Base-by-base conservation (phyloP, 2,797 vertebrate species). In the Chromobotia macracanthus region DNA sequence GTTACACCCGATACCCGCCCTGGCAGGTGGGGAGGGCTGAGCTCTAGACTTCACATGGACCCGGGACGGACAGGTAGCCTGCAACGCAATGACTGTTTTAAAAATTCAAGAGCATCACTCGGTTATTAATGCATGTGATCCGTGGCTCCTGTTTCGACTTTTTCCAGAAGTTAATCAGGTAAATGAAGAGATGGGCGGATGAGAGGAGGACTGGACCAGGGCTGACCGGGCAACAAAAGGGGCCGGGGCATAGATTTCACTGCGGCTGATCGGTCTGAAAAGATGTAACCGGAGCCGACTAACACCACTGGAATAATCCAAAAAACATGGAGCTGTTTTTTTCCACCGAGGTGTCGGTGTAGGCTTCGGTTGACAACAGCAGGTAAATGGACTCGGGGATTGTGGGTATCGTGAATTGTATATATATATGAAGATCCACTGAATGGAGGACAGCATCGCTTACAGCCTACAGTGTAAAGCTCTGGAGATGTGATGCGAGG, bases 361-460 rank as follows among this genome's bases (percentile, higher is more conserved):
- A 89, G 50, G 77, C 77, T 78, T 78, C 66, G 38, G 91, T 94
- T 91, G 91, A 89, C 89, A 92, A 88, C 94, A 94, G 93, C 92
- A 92, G 94, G 94, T 94, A 89, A 93, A 89, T 88, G 90, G 89
- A 90, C 87, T 85, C 88, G 82, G 82, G 89, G 88, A 89, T 88
- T 84, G 65, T 87, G 88, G 89, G 90, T 83, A 85, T 84, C 69
- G 13, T 66, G 76, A 69, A 75, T 70, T 61, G 82, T 35, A 84
- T 90, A 88, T 94, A 94, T 88, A 91, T 86, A 72, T 8, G 69
- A 48, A 56, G 21, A 31, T 50, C 0, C 35, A 79, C 61, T 50
- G 60, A 72, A 79, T 72, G 77, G 69, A 72, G 77, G 77, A 72
- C 69, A 79, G 18, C 50, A 46, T 65, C 35, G 0, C 12, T 19